Evolutionary conservation across 2,113 vertebrate genomes (phyloP).

Genomic region (Heliornis fulica): DNA sequence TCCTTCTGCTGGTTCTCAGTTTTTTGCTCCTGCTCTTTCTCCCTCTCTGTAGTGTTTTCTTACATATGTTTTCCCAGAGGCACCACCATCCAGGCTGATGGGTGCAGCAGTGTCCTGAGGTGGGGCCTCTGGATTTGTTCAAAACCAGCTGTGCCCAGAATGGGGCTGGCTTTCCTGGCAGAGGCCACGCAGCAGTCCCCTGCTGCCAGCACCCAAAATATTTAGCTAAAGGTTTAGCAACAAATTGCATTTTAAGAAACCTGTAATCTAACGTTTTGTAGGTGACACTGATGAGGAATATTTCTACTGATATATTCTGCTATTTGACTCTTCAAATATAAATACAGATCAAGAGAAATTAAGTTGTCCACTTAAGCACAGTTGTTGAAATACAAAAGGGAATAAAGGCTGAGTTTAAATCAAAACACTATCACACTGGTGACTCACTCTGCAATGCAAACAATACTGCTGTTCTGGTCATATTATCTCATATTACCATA

Average conservation of each 20-base stretch:
- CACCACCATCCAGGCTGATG: not conserved
- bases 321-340: slow-evolving; percentile 1
- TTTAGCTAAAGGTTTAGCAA: not conserved
- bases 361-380: slow-evolving; percentile 26
- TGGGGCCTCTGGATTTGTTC: not conserved
- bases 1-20: not conserved
- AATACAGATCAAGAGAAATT: slow-evolving; percentile 32
- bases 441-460: not conserved
- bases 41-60: not conserved
- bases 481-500: not conserved
- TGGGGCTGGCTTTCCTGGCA: not conserved
- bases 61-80: not conserved
- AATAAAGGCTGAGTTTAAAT: slow-evolving; percentile 27
- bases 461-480: not conserved
- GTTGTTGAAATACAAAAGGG: not conserved
- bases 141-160: rapidly evolving
- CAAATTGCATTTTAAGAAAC: not conserved
- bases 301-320: not conserved
- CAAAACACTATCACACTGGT: not conserved
- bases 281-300: not conserved
- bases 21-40: not conserved
- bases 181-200: not conserved
- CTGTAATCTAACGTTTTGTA: not conserved
- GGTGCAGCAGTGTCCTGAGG: not conserved
- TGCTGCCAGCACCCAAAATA: not conserved